These are phyloP conservation scores for Phymorhynchus buccinoides DNA, from an alignment of 1,140 invertebrate genomes.

Conservation along the genomic window DNA sequence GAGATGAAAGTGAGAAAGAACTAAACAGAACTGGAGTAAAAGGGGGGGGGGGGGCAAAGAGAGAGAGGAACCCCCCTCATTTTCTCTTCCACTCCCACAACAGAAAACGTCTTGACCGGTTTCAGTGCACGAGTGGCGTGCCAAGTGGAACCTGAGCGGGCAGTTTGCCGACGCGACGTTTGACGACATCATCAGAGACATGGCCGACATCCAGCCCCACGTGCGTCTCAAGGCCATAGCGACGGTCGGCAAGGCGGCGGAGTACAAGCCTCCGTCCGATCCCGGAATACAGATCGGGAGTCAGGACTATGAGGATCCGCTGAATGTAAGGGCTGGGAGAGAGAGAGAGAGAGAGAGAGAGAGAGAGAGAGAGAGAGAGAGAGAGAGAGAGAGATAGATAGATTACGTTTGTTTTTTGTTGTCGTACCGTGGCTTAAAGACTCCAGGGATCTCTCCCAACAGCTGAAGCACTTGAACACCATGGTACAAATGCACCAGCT, in stretches of 20 bases:
- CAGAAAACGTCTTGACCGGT: not conserved
- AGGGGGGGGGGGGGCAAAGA: no score
- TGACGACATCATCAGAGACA: constrained; percentile 70
- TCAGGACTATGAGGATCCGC: not conserved
- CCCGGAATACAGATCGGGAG: not conserved
- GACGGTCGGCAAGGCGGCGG: constrained; percentile 67
- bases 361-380: no score
- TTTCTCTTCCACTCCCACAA: no score
- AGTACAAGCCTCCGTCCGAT: constrained; percentile 57
- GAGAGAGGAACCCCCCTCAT: no score
- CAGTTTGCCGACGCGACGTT: constrained; percentile 68
- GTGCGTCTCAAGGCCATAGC: constrained; percentile 69
- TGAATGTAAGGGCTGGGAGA: not conserved
- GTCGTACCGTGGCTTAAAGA: not conserved
- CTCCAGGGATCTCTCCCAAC: no score
- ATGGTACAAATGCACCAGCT: no score
- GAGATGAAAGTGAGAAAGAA: no score
- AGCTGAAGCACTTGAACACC: no score
- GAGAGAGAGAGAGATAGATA: no score
- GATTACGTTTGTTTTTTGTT: not conserved
- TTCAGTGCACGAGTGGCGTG: constrained; percentile 70
- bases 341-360: no score
- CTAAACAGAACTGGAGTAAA: no score
- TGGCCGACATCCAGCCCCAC: constrained; percentile 71
- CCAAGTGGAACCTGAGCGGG: constrained; percentile 67